Evolutionary conservation across 37 sponge, comb jelly and placozoan genomes (phyloP), one percentile per base, ranked within the genome.

Genomic region (Ephydatia muelleri): DNA sequence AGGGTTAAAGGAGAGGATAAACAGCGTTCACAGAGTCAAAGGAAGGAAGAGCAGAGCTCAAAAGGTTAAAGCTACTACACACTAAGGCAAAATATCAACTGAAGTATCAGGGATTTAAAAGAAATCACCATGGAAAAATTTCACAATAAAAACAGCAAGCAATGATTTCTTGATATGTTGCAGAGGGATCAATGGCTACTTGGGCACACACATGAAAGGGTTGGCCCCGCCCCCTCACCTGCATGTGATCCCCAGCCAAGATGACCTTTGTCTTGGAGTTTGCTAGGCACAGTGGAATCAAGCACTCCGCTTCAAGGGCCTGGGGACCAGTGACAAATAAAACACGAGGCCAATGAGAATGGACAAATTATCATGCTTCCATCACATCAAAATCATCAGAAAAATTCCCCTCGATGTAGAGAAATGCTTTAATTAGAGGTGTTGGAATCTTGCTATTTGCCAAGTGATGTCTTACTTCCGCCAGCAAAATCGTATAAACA

Each of bases 221-320:
- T 43, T 43, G 8, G 31, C 28, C 49, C 40, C 57, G 3, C 3
- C 25, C 21, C 3, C 77, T 72, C 28, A 85, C 86, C 84, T 96
- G 96, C 97, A 96, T 91, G 43, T 91, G 91, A 66, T 96, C 97
- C 13, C 97, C 97, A 31, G 97, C 94, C 38, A 96, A 80, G 0
- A 96, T 84, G 5, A 96, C 57, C 84, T 96, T 96, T 4, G 97
- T 96, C 33, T 30, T 68, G 0, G 36, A 3, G 19, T 37, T 74
- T 30, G 97, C 94, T 49, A 93, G 40, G 35, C 70, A 77, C 31
- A 96, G 88, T 32, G 97, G 89, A 38, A 96, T 94, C 23, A 93
- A 28, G 27, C 82, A 70, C 73, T 91, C 93, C 21, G 90, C 57
- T 66, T 96, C 97, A 77, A 91, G 78, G 0, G 83, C 92, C 96